These are phyloP conservation scores for Corydoras sp. DNA, from an alignment of 2,113 vertebrate genomes.

Conservation along the genomic window DNA sequence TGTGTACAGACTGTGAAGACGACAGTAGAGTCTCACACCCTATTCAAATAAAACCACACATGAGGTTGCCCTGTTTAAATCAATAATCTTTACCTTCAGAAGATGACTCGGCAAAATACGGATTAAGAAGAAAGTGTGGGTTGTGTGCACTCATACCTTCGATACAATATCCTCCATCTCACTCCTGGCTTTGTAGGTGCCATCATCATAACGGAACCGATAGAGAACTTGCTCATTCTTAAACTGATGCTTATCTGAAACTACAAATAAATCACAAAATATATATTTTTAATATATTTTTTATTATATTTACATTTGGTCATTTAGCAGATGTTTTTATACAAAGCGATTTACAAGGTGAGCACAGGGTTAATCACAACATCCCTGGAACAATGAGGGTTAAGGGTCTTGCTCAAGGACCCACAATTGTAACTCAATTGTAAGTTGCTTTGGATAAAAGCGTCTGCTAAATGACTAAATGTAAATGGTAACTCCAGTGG, in stretches of 20 bases:
- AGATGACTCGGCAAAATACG: neutral
- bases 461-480: no score
- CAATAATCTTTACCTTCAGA: neutral
- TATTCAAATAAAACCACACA: conserved; percentile 51
- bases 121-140: neutral
- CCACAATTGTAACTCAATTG: no score
- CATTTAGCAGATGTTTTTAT: no score
- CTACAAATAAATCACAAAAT: conserved; percentile 55
- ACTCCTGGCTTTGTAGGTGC: conserved; percentile 94
- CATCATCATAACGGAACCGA: conserved; percentile 95
- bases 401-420: no score
- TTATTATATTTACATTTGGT: no score
- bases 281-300: no score
- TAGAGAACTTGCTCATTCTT: conserved; percentile 98
- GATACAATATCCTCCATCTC: conserved; percentile 97
- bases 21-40: conserved; percentile 95
- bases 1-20: conserved; percentile 87
- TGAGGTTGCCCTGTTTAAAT: neutral
- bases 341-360: no score
- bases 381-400: no score
- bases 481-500: no score
- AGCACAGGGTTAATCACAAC: no score
- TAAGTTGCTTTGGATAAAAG: no score
- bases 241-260: conserved; percentile 98
- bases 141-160: conserved; percentile 69